Evolutionary conservation across 2,797 vertebrate genomes (phyloP).

Genomic region (Chaetophractus vellerosus): DNA sequence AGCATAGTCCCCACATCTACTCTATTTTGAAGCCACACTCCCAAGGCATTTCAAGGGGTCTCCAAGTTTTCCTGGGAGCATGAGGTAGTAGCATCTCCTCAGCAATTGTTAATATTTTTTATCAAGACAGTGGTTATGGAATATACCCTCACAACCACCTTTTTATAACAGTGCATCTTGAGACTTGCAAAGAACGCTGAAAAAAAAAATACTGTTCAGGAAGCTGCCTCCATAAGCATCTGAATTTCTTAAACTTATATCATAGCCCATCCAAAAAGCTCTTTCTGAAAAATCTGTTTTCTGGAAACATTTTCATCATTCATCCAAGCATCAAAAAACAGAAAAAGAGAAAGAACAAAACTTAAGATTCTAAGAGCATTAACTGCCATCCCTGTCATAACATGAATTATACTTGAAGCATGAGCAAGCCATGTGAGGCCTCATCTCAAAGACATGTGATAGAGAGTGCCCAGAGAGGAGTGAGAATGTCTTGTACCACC

Average conservation of each 20-base stretch:
- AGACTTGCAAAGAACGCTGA: background rate
- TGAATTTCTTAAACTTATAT: background rate
- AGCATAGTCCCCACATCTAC: constrained; percentile 6
- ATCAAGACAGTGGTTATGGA: constrained; percentile 13
- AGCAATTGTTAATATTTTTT: constrained; percentile 47
- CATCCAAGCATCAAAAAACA: constrained; percentile 54
- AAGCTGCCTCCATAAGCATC: constrained; percentile 4
- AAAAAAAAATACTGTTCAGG: background rate
- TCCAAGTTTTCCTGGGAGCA: background rate
- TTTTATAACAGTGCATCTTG: background rate
- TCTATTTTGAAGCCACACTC: constrained; percentile 53
- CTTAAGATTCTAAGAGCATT: constrained; percentile 20
- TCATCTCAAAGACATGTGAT: background rate
- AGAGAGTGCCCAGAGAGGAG: background rate
- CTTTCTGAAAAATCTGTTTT: constrained; percentile 42
- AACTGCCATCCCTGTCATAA: background rate
- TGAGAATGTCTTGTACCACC: background rate
- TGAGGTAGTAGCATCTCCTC: constrained; percentile 26
- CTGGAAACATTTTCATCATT: constrained; percentile 57
- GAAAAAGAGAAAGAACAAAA: background rate
- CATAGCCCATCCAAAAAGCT: background rate
- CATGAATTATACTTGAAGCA: background rate
- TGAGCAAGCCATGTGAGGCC: background rate
- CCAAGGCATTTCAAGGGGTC: background rate
- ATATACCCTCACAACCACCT: constrained; percentile 17